Evolutionary conservation across 2,888 invertebrate genomes (phyloP), one percentile per base, ranked within the genome.

Genomic region (Cylloceria caligata): DNA sequence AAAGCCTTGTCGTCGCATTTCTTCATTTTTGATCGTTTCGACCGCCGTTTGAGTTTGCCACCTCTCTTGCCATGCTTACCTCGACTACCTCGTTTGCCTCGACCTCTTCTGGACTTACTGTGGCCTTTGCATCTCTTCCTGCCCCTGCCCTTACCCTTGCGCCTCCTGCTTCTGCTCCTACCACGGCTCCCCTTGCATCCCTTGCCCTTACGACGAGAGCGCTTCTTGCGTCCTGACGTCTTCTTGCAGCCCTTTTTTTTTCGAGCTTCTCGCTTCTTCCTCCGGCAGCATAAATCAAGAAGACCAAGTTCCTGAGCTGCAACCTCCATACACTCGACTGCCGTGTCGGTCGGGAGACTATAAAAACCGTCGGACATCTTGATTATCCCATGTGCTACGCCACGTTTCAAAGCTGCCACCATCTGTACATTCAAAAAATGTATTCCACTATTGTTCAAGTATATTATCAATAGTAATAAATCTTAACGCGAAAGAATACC

Each of bases 381-480:
- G 36, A 90, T 71, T 24, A 90, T 88, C 0, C 90, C 90, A 34
- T 86, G 87, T 0, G 85, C 84, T 0, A 88, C 86, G 4, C 89
- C 90, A 3, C 90, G 89, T 68, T 89, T 89, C 36, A 90, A 68
- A 0, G 87, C 88, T 2, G 86, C 81, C n/a, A 82, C 84, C 80
- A 88, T 83, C 90, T 90, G 68, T 47, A 7, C n/a, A n/a, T n/a
- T n/a, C n/a, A n/a, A 47, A 49, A 49, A 49, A 49, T 9, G 39
- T 2, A n/a, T 9, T 30, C 30, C 6, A 27, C 11, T 55, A 11
- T 13, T 52, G 1, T 7, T 19, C 13, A n/a, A 5, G 27, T 52
- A 7, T 34, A n/a, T 30, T 30, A 4, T 30, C 5, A 4, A 30
- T 3, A 30, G 30, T 30, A 3, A 30, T 30, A 30, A n/a, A n/a